Conservation (phyloP, 2,888 invertebrate species). For the Drosophila formosana region DNA sequence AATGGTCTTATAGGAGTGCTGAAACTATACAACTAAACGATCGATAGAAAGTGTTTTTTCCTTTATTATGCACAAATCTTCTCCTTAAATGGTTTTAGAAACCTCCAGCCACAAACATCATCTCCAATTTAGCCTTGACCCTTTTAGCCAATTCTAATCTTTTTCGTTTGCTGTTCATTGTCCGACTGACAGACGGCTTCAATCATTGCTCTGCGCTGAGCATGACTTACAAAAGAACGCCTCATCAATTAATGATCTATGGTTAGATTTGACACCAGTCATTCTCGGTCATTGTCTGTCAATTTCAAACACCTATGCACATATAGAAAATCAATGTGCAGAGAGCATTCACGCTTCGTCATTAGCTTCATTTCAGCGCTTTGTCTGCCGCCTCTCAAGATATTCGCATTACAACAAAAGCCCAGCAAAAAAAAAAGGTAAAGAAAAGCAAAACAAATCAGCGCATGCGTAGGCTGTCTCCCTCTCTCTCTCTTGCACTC, state of each 20-base stretch:
- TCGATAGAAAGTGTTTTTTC: not conserved
- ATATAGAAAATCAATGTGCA: constrained; percentile 26
- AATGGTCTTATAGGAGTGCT: not conserved
- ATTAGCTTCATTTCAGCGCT: constrained; percentile 33
- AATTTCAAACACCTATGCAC: constrained; percentile 7
- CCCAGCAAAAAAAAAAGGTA: constrained; percentile 30
- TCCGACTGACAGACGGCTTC: constrained; percentile 19
- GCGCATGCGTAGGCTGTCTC: constrained; percentile 64
- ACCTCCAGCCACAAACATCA: not conserved
- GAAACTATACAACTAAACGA: constrained; percentile 1
- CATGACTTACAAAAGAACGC: constrained; percentile 20
- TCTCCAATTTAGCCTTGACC: constrained; percentile 6
- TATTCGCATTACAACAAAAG: constrained; percentile 44
- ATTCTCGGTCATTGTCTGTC: constrained; percentile 26
- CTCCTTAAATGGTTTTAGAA: not conserved
- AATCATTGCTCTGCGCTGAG: not conserved
- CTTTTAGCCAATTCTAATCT: constrained; percentile 18
- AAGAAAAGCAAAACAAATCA: constrained; percentile 49
- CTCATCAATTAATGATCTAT: constrained; percentile 32
- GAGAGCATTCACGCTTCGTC: constrained; percentile 48
- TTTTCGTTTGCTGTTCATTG: constrained; percentile 7
- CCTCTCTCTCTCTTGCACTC: constrained; percentile 25
- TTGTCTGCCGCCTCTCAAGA: constrained; percentile 24
- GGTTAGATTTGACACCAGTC: constrained; percentile 44
- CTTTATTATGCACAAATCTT: too few relatives aligned